These are phyloP conservation scores for Drosophila villosipedis DNA, from an alignment of 2,888 invertebrate genomes.

Conservation along the genomic window DNA sequence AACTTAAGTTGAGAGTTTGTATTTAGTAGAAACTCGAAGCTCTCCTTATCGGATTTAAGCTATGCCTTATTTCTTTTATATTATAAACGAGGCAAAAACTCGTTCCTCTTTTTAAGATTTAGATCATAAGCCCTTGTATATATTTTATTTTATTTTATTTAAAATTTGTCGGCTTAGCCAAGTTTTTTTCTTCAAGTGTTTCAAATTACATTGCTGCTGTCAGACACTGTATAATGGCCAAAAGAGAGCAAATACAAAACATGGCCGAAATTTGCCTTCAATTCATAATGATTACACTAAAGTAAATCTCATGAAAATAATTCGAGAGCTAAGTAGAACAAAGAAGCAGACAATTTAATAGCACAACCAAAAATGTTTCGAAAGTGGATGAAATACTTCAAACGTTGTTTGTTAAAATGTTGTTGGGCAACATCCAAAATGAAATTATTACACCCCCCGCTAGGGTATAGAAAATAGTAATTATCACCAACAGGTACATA, in stretches of 20 bases:
- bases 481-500: background rate
- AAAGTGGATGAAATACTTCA: background rate
- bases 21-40: background rate
- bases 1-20: background rate
- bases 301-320: conserved; percentile 21
- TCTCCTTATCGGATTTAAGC: background rate
- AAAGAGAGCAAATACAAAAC: conserved; percentile 19
- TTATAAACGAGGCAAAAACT: background rate
- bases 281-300: conserved; percentile 30
- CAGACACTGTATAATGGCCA: conserved; percentile 14
- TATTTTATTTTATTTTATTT: background rate
- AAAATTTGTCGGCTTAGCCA: background rate
- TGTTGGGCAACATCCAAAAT: background rate
- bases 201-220: conserved; percentile 34
- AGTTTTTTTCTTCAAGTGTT: conserved; percentile 34
- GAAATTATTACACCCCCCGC: background rate
- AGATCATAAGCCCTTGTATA: background rate
- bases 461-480: background rate
- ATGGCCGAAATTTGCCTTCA: conserved; percentile 32
- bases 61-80: background rate
- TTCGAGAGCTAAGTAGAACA: conserved; percentile 10
- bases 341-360: conserved; percentile 14
- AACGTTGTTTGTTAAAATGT: background rate
- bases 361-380: background rate
- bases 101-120: background rate